phyloP scores from a whole-genome alignment of 2,113 vertebrate species.

The Sarotherodon lohbergeri region DNA sequence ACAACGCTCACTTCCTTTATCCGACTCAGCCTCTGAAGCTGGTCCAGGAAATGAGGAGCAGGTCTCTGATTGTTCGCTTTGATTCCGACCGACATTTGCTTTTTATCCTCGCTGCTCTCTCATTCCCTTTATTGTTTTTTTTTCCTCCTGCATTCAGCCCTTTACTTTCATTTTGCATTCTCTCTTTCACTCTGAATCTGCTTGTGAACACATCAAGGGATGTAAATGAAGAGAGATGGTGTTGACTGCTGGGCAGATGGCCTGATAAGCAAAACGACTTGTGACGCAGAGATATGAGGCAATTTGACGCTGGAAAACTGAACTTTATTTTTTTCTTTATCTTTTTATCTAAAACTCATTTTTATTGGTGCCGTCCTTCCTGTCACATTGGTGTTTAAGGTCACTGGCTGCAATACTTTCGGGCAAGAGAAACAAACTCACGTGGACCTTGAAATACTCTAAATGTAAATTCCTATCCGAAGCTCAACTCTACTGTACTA shows the following conservation, averaged over 20 bases:
- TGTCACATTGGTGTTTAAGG: not conserved
- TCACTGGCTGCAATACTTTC: not conserved
- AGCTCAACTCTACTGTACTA: not conserved
- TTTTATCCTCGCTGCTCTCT: not conserved
- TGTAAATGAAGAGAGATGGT: conserved; percentile 20
- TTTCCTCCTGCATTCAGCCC: not conserved
- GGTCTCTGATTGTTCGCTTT: conserved; percentile 5
- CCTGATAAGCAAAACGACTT: conserved; percentile 3
- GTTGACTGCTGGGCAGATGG: conserved; percentile 19
- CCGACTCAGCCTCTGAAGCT: not conserved
- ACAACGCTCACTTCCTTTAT: not conserved
- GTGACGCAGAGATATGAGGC: conserved; percentile 2
- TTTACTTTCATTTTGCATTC: not conserved
- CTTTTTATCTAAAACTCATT: not conserved
- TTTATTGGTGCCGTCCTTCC: not conserved
- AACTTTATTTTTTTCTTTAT: not conserved
- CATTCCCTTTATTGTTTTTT: conserved; percentile 11
- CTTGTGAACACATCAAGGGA: not conserved
- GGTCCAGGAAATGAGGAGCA: conserved; percentile 20
- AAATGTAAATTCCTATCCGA: conserved; percentile 41
- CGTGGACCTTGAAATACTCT: conserved; percentile 21
- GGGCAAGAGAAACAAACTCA: conserved; percentile 23
- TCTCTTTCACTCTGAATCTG: not conserved
- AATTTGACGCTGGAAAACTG: not conserved
- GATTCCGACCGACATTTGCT: not conserved